Evolutionary conservation across 2,113 vertebrate genomes (phyloP), one percentile per base, ranked within the genome.

Genomic region (Eublepharis macularius): DNA sequence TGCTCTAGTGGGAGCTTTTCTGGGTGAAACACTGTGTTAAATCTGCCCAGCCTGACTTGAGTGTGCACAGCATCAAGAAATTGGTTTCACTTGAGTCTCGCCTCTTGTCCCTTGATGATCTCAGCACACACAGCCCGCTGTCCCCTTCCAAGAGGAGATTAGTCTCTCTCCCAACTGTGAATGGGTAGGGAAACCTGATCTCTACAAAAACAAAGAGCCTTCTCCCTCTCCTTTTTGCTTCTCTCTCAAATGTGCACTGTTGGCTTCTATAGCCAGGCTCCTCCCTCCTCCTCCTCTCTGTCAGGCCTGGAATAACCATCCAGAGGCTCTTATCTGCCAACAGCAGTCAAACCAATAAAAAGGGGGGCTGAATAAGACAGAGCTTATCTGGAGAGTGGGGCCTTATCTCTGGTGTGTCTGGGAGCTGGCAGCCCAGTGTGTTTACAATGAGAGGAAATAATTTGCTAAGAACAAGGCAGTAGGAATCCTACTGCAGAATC

Each of bases 311-410:
- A 73, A 78, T 60, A 70, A 57, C 41, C 49, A 85, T 80, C 68
- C 68, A 69, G 66, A 36, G 68, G 11, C 68, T 65, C 76, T 85
- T 85, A 85, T 85, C 84, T 85, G 76, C 76, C 76, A 80, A 73
- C 76, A 80, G 51, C 84, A 80, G 84, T 85, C 84, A 85, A 82
- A 73, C 81, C 81, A 83, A 83, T 83, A 74, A 49, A 74, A 82
- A 81, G 74, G 80, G 54, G 74, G 84, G 76, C 84, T 85, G 68
- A 85, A 80, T 80, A 80, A 85, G 84, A 70, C 76, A 3, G 76
- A 78, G 74, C 75, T 78, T 82, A 82, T 87, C 80, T 78, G 54
- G 74, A 87, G 80, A 87, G 41, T 47, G 39, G 72, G 26, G 80
- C 34, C 80, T 82, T 82, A 81, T 81, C 86, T 78, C 47, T 29